Base-by-base conservation (phyloP, 2,888 invertebrate genomes). In the Coecobrya sp. region DNA sequence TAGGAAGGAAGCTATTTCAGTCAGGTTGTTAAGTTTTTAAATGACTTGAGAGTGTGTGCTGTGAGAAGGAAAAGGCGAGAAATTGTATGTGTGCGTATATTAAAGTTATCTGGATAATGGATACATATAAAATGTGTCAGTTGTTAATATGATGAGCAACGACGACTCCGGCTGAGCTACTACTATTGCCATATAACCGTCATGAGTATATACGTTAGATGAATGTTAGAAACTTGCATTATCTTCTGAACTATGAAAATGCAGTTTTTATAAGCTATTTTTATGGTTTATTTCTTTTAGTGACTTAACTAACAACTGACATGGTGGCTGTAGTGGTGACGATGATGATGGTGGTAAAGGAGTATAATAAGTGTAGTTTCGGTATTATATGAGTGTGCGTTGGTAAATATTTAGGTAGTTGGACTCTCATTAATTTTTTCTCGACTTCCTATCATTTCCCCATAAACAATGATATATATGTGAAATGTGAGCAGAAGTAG, bases 241-340 rank as follows among this genome's bases (percentile, higher is more conserved):
- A 92, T 86, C 89, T 92, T 52, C 65, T 19, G 8, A 73, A 89
- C 89, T 86, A 89, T 89, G 89, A 92, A 92, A 92, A 89, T 89
- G 81, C 82, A 92, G 89, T 79, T 89, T 92, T 92, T 92, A 86
- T 89, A 89, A 92, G 89, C 86, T 89, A 59, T 89, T 92, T 86
- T 89, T 92, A 91, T 87, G 91, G 91, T 70, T 91, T 91, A 91
- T 84, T 91, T 87, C 82, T 87, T 91, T 81, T 91, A 36, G 70
- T 87, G 65, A 81, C 59, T 82, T 59, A 84, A 85, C 76, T 85
- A 42, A 70, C 49, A 86, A 86, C 52, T 68, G 49, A 16, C 36
- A 76, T n/a, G 87, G 73, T 76, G 87, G 76, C 59, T 52, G 25
- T 59, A 27, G 45, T 55, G 73, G 49, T 30, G 81, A 81, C 36